These are phyloP conservation scores for Microtus montanus DNA, from an alignment of 2,113 vertebrate species.

Conservation along the genomic window DNA sequence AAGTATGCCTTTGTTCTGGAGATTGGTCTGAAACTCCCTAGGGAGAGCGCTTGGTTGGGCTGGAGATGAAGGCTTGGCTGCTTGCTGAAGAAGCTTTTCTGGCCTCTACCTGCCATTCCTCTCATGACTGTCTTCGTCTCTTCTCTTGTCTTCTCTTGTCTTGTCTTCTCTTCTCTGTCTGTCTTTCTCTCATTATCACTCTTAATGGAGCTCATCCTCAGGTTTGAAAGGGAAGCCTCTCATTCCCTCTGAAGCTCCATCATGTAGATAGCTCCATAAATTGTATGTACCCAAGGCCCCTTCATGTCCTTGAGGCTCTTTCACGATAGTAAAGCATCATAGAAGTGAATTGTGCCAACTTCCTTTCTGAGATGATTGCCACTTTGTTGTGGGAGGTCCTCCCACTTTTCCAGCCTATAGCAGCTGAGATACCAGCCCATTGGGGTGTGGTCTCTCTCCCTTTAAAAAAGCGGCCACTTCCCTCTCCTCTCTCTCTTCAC, in stretches of 20 bases:
- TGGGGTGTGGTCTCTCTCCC: no score
- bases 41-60: neutral
- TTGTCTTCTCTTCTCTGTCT: no score
- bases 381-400: no score
- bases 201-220: neutral
- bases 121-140: neutral
- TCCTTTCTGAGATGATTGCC: neutral
- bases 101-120: neutral
- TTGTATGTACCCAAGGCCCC: neutral
- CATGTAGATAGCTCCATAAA: neutral
- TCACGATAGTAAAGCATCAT: neutral
- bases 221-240: neutral
- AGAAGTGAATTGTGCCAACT: no score
- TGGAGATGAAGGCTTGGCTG: neutral
- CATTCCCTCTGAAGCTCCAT: neutral
- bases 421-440: no score
- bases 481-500: no score
- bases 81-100: neutral
- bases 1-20: neutral
- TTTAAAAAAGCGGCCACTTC: no score
- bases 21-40: neutral
- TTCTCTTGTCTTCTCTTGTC: no score
- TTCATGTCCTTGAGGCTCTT: neutral
- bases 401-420: no score
- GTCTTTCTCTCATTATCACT: neutral